Evolutionary conservation across 2,888 invertebrate genomes (phyloP).

Genomic region (Cyclophora albipunctata): DNA sequence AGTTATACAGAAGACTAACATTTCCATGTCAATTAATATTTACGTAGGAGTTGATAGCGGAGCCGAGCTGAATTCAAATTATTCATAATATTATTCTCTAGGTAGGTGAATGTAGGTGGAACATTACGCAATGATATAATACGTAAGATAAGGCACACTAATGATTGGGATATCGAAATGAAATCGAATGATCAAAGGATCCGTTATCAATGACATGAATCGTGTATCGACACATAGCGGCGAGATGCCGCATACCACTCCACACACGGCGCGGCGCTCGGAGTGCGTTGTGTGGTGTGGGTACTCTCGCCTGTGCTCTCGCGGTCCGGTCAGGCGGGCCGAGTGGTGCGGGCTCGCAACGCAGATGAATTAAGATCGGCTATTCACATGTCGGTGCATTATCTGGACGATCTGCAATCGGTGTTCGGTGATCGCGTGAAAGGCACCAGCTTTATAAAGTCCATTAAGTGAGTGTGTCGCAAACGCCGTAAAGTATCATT

Average conservation of each 20-base stretch:
- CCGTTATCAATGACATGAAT: constrained; percentile 50
- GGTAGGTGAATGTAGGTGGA: too few relatives aligned
- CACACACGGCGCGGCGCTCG: too few relatives aligned
- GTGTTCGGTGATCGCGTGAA: constrained; percentile 51
- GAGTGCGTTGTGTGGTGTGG: too few relatives aligned
- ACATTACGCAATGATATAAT: too few relatives aligned
- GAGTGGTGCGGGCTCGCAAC: constrained; percentile 61
- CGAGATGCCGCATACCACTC: constrained; percentile 18
- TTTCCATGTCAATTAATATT: too few relatives aligned
- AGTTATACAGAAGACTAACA: too few relatives aligned
- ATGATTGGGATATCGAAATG: constrained; percentile 28
- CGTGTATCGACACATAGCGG: constrained; percentile 45
- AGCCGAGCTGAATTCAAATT: too few relatives aligned
- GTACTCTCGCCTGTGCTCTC: too few relatives aligned
- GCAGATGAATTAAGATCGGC: constrained; percentile 70
- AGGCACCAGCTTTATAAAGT: constrained; percentile 54
- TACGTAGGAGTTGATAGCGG: too few relatives aligned
- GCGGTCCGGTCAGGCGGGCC: constrained; percentile 32
- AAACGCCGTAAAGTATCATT: constrained; percentile 50
- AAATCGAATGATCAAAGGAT: constrained; percentile 43
- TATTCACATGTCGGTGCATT: constrained; percentile 65
- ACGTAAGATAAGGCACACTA: too few relatives aligned
- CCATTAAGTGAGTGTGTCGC: constrained; percentile 59
- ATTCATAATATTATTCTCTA: too few relatives aligned
- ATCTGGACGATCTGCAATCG: constrained; percentile 23